Conservation (phyloP, 1,140 invertebrate species). For the Drosophila seguyi region DNA sequence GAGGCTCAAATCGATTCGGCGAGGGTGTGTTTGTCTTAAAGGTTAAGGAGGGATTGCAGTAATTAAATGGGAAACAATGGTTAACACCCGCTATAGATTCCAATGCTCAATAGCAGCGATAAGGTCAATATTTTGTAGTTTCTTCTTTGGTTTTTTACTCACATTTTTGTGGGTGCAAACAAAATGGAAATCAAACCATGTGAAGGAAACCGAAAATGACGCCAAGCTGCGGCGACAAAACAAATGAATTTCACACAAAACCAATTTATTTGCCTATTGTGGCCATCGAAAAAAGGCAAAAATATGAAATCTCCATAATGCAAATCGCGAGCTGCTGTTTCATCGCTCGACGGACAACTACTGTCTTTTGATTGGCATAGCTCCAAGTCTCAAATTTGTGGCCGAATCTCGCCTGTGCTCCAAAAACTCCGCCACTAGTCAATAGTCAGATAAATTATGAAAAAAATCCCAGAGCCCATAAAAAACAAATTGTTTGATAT, state of each 20-base stretch:
- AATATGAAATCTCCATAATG: slow-evolving; percentile 56
- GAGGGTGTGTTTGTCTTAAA: slow-evolving; percentile 41
- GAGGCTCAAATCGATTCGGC: slow-evolving; percentile 15
- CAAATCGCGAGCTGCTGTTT: slow-evolving; percentile 38
- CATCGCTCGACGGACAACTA: slow-evolving; percentile 21
- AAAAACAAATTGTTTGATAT: slow-evolving; percentile 25
- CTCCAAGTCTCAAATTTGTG: slow-evolving; percentile 41
- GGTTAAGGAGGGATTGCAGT: slow-evolving; percentile 32
- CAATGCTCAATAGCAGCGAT: slow-evolving; percentile 51
- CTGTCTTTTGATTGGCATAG: slow-evolving; percentile 65
- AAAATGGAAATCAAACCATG: slow-evolving; percentile 54
- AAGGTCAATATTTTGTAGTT: slow-evolving; percentile 61
- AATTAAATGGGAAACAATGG: slow-evolving; percentile 52
- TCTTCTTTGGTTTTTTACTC: slow-evolving; percentile 13
- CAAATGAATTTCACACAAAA: slow-evolving; percentile 53
- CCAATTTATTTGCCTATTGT: slow-evolving; percentile 41
- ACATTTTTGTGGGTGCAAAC: slow-evolving; percentile 43
- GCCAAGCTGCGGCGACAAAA: slow-evolving; percentile 9
- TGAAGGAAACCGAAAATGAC: slow-evolving; percentile 49
- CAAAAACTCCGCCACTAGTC: slow-evolving; percentile 60
- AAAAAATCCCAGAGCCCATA: slow-evolving; percentile 12
- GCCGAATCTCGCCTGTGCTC: slow-evolving; percentile 59
- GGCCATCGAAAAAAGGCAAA: slow-evolving; percentile 27
- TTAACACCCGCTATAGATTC: slow-evolving; percentile 46
- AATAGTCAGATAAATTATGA: slow-evolving; percentile 27